phyloP scores from a whole-genome alignment of 2,113 vertebrate species.

The Thinocorus orbignyianus region DNA sequence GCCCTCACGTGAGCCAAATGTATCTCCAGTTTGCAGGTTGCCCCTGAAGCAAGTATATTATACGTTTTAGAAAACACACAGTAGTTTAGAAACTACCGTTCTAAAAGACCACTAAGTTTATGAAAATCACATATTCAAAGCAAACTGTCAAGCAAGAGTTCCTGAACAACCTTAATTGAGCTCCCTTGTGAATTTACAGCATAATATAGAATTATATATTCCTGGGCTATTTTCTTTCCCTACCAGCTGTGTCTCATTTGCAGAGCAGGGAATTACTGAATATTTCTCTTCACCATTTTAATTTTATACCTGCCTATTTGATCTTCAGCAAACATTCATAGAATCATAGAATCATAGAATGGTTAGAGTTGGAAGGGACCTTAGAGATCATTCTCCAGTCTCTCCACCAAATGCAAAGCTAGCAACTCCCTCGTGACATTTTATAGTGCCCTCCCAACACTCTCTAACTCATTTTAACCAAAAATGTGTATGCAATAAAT shows the following conservation, averaged over 20 bases:
- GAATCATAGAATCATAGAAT: no score
- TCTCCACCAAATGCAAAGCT: not conserved
- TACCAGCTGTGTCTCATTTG: not conserved
- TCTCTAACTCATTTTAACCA: not conserved
- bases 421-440: not conserved
- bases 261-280: not conserved
- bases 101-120: not conserved
- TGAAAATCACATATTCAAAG: slow-evolving; percentile 29
- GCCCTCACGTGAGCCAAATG: not conserved
- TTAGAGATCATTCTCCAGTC: not conserved
- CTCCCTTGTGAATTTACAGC: not conserved
- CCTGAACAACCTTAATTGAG: slow-evolving; percentile 23
- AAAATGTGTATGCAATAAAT: not conserved
- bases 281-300: not conserved
- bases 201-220: not conserved
- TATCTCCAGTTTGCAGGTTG: not conserved
- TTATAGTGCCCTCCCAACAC: not conserved
- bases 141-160: slow-evolving; percentile 20
- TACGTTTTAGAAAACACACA: not conserved
- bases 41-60: not conserved
- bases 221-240: not conserved
- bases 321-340: not conserved
- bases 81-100: not conserved
- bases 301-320: not conserved
- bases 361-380: no score